phyloP scores from a whole-genome alignment of 1,140 invertebrate species.

The Cyphomyrmex costatus region DNA sequence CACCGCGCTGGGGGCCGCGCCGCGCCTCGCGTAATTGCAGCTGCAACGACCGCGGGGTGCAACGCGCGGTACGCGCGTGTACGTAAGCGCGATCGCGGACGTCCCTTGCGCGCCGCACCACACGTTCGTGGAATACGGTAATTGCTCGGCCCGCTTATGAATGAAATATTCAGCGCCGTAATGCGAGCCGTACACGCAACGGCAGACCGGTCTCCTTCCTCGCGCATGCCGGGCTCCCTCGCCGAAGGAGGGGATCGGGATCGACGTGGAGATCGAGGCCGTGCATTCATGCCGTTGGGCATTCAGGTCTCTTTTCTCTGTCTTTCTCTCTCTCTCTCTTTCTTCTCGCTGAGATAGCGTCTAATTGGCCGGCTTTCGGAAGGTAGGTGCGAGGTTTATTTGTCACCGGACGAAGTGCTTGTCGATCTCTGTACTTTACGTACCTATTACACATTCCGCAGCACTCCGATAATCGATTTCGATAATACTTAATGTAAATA shows the following conservation, averaged over 20 bases:
- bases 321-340: background rate
- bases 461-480: background rate
- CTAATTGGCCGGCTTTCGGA: constrained; percentile 37
- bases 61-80: constrained; percentile 10
- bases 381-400: constrained; percentile 21
- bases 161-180: constrained; percentile 84
- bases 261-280: constrained; percentile 64
- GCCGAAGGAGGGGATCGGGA: constrained; percentile 22
- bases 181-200: constrained; percentile 81
- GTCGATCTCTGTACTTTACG: background rate
- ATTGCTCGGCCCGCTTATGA: constrained; percentile 80
- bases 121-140: constrained; percentile 78
- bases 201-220: constrained; percentile 75
- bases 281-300: constrained; percentile 58
- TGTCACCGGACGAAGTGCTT: constrained; percentile 19
- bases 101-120: constrained; percentile 48
- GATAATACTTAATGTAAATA: background rate
- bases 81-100: constrained; percentile 52
- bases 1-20: constrained; percentile 71
- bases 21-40: constrained; percentile 75
- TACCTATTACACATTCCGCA: background rate
- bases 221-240: constrained; percentile 42
- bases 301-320: constrained; percentile 34
- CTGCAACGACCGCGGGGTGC: constrained; percentile 67
- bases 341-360: constrained; percentile 26